These are phyloP conservation scores for Cosmopolites sordidus DNA, from an alignment of 2,888 invertebrate genomes.

Conservation along the genomic window DNA sequence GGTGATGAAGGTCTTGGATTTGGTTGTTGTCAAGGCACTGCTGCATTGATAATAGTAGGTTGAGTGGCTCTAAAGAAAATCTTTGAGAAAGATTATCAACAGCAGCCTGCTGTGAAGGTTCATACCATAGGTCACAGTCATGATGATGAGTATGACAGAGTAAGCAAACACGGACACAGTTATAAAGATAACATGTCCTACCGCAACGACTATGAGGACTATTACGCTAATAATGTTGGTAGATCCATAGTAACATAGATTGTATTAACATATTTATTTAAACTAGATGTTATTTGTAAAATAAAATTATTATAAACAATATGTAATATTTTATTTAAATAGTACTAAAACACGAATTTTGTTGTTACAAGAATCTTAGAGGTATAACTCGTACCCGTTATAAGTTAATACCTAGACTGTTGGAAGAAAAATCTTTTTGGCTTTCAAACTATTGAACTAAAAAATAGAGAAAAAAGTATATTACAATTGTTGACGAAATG, in stretches of 20 bases:
- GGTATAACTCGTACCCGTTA: too few relatives aligned
- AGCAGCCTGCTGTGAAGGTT: conserved; percentile 64
- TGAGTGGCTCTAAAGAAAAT: conserved; percentile 68
- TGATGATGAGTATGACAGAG: conserved; percentile 41
- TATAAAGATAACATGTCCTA: conserved; percentile 12
- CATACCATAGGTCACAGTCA: conserved; percentile 50
- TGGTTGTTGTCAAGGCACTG: conserved; percentile 69
- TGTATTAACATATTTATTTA: background rate
- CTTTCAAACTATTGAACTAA: too few relatives aligned
- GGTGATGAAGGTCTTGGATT: conserved; percentile 64
- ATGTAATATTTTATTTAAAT: too few relatives aligned
- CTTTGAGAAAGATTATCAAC: conserved; percentile 62
- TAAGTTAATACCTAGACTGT: too few relatives aligned
- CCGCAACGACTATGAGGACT: conserved; percentile 18
- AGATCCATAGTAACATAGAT: background rate
- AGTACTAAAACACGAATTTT: too few relatives aligned
- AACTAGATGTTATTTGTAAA: too few relatives aligned
- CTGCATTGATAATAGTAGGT: conserved; percentile 67
- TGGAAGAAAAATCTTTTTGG: too few relatives aligned
- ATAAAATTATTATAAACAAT: too few relatives aligned
- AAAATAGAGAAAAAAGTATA: too few relatives aligned
- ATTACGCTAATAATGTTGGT: conserved; percentile 3
- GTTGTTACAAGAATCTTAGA: too few relatives aligned
- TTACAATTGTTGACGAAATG: too few relatives aligned
- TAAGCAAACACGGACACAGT: conserved; percentile 22